Conservation (phyloP, 2,888 invertebrate genomes). For the Mactromeris polynyma region DNA sequence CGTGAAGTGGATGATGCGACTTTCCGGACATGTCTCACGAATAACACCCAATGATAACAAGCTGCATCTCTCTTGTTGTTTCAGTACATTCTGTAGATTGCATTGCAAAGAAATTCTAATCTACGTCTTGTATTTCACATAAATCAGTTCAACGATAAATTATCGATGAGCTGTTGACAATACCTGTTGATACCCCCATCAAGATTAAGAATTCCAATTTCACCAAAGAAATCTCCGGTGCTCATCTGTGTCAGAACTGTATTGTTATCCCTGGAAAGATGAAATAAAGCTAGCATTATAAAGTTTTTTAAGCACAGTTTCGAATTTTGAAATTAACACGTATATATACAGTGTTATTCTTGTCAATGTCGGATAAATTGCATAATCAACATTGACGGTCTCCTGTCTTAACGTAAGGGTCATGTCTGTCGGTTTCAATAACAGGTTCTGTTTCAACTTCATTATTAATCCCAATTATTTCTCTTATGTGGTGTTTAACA, state of each 20-base stretch:
- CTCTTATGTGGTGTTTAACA: too few relatives aligned
- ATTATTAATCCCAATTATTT: too few relatives aligned
- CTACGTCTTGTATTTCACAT: too few relatives aligned
- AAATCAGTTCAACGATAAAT: too few relatives aligned
- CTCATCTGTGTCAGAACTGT: constrained; percentile 98
- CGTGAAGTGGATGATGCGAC: too few relatives aligned
- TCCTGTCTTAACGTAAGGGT: too few relatives aligned
- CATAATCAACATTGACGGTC: not conserved
- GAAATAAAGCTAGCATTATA: not conserved
- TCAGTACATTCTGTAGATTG: too few relatives aligned
- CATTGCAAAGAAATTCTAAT: too few relatives aligned
- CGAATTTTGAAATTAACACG: not conserved
- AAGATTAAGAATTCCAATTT: constrained; percentile 97
- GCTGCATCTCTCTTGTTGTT: too few relatives aligned
- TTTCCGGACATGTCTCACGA: too few relatives aligned
- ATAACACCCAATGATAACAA: too few relatives aligned
- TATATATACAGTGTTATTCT: not conserved
- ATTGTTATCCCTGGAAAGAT: constrained; percentile 93
- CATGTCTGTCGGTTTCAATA: not conserved
- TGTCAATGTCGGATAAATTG: not conserved
- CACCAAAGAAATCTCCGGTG: constrained; percentile 98
- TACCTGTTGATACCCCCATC: constrained; percentile 97
- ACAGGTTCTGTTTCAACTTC: not conserved
- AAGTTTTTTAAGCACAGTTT: not conserved
- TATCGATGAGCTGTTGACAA: too few relatives aligned